These are phyloP conservation scores for Chiloscyllium punctatum DNA, from an alignment of 2,797 vertebrate species.

Conservation along the genomic window DNA sequence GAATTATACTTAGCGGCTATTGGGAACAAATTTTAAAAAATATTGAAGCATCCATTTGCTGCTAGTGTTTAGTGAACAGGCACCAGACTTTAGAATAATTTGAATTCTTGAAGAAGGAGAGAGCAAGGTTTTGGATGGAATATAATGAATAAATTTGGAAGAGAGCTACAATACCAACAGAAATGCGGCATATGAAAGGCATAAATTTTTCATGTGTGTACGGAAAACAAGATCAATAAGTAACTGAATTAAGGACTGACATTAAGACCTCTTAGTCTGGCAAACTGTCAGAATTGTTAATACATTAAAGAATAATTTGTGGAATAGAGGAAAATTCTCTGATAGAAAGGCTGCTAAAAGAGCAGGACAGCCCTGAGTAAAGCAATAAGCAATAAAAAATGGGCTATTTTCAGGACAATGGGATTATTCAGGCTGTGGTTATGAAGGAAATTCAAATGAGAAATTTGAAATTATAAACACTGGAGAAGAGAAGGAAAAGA, in stretches of 20 bases:
- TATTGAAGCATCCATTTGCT: neutral
- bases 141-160: conserved; percentile 29
- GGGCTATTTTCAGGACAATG: neutral
- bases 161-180: neutral
- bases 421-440: neutral
- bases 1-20: neutral
- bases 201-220: conserved; percentile 8
- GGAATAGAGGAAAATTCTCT: neutral
- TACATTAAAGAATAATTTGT: conserved; percentile 20
- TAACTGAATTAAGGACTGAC: conserved; percentile 28
- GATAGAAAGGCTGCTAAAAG: conserved; percentile 24
- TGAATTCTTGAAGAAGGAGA: neutral
- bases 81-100: conserved; percentile 20
- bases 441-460: conserved; percentile 13
- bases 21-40: neutral
- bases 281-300: conserved; percentile 3
- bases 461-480: neutral
- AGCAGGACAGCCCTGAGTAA: neutral
- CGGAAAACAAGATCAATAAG: conserved; percentile 13
- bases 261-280: conserved; percentile 26
- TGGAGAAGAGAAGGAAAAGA: neutral
- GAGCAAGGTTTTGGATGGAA: neutral
- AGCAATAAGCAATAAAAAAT: conserved; percentile 16
- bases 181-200: neutral
- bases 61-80: neutral